phyloP scores from a whole-genome alignment of 2,888 invertebrate species.

The Microplitis deprimator region DNA sequence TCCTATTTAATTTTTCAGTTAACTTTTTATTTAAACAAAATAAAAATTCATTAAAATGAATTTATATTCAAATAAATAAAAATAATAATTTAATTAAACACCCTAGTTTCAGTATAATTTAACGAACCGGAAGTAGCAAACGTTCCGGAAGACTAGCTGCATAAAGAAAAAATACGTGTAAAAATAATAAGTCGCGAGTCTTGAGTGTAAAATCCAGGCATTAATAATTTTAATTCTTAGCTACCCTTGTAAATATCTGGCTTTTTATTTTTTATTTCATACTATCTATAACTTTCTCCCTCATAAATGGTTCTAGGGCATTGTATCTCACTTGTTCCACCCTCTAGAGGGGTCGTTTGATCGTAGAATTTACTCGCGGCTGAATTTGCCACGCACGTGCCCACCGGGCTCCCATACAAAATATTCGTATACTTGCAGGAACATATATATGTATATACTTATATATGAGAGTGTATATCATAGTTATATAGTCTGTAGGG shows the following conservation, averaged over 20 bases:
- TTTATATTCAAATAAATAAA: background rate
- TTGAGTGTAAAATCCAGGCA: background rate
- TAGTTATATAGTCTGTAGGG: constrained; percentile 23
- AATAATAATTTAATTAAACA: background rate
- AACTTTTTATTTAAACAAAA: too few relatives aligned
- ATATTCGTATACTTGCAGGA: background rate
- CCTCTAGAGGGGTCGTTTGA: constrained; percentile 24
- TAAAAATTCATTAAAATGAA: too few relatives aligned
- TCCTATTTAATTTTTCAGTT: too few relatives aligned
- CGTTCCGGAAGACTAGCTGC: constrained; percentile 5
- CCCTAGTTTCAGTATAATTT: background rate
- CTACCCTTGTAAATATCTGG: background rate
- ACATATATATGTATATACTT: background rate
- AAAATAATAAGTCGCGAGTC: background rate
- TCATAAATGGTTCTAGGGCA: background rate
- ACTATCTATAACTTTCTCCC: background rate
- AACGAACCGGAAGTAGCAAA: background rate
- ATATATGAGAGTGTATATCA: background rate
- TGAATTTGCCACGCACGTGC: constrained; percentile 42
- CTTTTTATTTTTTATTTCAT: background rate
- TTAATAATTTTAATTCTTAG: background rate
- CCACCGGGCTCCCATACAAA: constrained; percentile 18
- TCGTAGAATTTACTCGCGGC: constrained; percentile 17
- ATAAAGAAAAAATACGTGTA: background rate
- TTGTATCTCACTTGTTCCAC: constrained; percentile 7